These are phyloP conservation scores for Petaurus breviceps DNA, from an alignment of 2,113 vertebrate genomes.

Conservation along the genomic window DNA sequence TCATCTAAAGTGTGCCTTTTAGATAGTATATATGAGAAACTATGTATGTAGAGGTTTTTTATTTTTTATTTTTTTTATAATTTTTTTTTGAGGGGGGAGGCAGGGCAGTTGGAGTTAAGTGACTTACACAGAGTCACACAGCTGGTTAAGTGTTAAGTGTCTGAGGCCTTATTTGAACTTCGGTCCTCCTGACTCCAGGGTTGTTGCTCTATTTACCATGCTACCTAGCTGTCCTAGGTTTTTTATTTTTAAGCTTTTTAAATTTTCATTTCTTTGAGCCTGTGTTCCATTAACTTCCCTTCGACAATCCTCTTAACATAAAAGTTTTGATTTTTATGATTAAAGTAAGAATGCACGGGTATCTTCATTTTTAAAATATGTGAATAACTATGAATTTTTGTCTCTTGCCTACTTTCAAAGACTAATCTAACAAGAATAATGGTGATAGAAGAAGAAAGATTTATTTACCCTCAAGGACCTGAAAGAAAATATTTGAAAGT, in stretches of 20 bases:
- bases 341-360: too few relatives aligned
- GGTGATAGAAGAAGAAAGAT: neutral
- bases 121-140: too few relatives aligned
- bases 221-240: neutral
- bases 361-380: neutral
- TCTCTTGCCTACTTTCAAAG: neutral
- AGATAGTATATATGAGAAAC: neutral
- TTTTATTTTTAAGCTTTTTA: neutral
- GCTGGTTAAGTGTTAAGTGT: too few relatives aligned
- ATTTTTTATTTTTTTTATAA: too few relatives aligned
- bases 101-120: too few relatives aligned
- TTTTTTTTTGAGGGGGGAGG: too few relatives aligned
- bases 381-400: neutral
- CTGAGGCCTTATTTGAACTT: too few relatives aligned
- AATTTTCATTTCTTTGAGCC: neutral
- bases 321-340: neutral
- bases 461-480: neutral
- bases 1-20: neutral
- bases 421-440: neutral
- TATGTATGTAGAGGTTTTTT: too few relatives aligned
- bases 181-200: too few relatives aligned
- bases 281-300: neutral
- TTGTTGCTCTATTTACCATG: too few relatives aligned
- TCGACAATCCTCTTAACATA: neutral
- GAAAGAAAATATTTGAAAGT: neutral